phyloP scores from a whole-genome alignment of 2,113 vertebrate species.

The Plectropomus leopardus region DNA sequence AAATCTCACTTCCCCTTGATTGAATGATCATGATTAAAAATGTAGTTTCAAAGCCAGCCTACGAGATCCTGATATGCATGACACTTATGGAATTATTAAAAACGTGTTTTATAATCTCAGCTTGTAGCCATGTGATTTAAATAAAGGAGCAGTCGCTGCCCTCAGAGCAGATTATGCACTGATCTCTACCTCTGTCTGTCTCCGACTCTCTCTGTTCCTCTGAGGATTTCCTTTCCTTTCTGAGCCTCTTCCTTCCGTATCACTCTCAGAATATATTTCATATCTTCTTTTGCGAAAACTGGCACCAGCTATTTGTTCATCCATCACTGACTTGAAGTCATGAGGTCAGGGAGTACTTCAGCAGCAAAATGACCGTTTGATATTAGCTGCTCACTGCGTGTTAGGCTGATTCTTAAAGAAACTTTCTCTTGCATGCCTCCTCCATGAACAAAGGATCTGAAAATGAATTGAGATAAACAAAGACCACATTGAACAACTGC shows the following conservation, averaged over 20 bases:
- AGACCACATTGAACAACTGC: no score
- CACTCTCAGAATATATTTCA: conserved; percentile 1
- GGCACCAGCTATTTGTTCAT: background rate
- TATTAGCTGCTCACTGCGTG: no score
- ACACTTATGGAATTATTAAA: conserved; percentile 67
- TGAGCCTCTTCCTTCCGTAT: background rate
- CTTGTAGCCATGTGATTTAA: conserved; percentile 64
- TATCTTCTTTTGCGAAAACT: conserved; percentile 6
- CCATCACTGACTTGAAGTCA: background rate
- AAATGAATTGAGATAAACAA: no score
- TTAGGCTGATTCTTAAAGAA: no score
- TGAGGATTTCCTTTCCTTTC: conserved; percentile 31
- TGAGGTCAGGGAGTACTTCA: no score
- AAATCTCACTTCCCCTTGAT: conserved; percentile 30
- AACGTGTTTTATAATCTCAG: conserved; percentile 64
- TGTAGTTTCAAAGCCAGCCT: conserved; percentile 28
- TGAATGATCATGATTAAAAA: conserved; percentile 52
- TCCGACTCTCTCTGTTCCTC: conserved; percentile 33
- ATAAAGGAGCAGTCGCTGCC: conserved; percentile 69
- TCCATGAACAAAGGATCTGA: no score
- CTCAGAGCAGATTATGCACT: conserved; percentile 63
- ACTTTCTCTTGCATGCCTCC: no score
- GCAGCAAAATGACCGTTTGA: no score
- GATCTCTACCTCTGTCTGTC: conserved; percentile 42
- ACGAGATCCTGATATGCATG: conserved; percentile 30